phyloP scores from a whole-genome alignment of 2,797 vertebrate genomes.

The Bovichtus variegatus region DNA sequence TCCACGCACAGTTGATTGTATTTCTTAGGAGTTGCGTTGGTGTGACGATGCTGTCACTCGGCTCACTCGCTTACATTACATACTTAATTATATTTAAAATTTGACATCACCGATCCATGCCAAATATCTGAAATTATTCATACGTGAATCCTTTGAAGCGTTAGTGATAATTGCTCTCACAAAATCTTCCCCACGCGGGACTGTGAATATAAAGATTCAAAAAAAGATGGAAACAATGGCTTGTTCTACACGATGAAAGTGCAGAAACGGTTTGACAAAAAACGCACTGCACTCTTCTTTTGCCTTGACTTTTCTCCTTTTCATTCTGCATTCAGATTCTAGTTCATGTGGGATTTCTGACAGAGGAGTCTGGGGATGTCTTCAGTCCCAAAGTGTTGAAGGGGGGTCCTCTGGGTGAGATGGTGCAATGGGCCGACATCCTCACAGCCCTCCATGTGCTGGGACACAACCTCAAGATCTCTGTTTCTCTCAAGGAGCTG shows the following conservation, averaged over 20 bases:
- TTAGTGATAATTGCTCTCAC: conserved; percentile 16
- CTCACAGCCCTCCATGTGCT: conserved; percentile 93
- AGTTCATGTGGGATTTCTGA: conserved; percentile 96
- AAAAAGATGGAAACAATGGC: not conserved
- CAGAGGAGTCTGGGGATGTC: conserved; percentile 96
- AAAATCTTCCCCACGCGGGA: conserved; percentile 8
- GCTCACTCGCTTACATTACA: conserved; percentile 32
- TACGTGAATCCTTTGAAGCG: conserved; percentile 13
- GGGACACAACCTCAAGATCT: conserved; percentile 93
- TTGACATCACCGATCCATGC: conserved; percentile 32
- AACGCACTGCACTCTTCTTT: not conserved
- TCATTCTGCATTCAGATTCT: conserved; percentile 90
- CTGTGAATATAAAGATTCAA: conserved; percentile 6
- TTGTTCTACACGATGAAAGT: not conserved
- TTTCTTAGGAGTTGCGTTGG: conserved; percentile 41
- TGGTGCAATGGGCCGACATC: conserved; percentile 99
- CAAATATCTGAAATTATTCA: conserved; percentile 40
- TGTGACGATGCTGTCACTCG: conserved; percentile 80
- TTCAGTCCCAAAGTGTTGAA: conserved; percentile 98
- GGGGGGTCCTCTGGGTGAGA: conserved; percentile 96
- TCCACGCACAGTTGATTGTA: conserved; percentile 40
- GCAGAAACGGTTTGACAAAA: not conserved
- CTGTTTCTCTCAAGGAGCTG: conserved; percentile 92
- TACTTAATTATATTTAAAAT: conserved; percentile 37
- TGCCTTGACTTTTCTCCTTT: conserved; percentile 59